A percentile compares a stretch with the other conserved stretches of the same genome.
Conservation (phyloP, 2,797 vertebrate species). For the Lemur catta region DNA sequence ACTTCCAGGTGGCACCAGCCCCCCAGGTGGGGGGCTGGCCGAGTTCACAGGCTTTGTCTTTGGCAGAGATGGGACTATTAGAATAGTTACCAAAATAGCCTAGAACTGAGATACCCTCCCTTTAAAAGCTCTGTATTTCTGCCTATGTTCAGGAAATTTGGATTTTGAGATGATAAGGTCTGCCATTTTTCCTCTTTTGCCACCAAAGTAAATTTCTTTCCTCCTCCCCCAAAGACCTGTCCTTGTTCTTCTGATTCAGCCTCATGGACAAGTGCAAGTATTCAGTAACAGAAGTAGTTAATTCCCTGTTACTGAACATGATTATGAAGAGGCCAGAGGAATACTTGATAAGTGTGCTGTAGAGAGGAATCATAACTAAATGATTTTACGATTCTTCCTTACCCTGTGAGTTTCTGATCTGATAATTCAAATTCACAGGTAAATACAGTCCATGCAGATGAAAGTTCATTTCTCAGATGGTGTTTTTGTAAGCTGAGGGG, state of each 20-base stretch:
- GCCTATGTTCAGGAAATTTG: not conserved
- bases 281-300: not conserved
- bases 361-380: not conserved
- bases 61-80: too few relatives aligned
- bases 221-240: too few relatives aligned
- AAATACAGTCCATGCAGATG: not conserved
- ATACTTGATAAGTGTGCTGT: not conserved
- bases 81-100: too few relatives aligned
- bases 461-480: conserved; percentile 13
- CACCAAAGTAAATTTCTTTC: too few relatives aligned
- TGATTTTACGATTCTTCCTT: not conserved
- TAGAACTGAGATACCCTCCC: too few relatives aligned
- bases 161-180: not conserved
- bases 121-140: too few relatives aligned
- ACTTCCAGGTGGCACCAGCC: too few relatives aligned
- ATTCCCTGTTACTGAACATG: not conserved
- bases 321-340: not conserved
- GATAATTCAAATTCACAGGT: conserved; percentile 9
- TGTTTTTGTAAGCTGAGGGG: not conserved
- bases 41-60: too few relatives aligned
- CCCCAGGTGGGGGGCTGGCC: too few relatives aligned
- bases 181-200: too few relatives aligned
- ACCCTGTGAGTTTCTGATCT: not conserved
- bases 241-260: too few relatives aligned
- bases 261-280: too few relatives aligned